Conservation (phyloP, 2,888 invertebrate genomes). For the Luperina testacea region DNA sequence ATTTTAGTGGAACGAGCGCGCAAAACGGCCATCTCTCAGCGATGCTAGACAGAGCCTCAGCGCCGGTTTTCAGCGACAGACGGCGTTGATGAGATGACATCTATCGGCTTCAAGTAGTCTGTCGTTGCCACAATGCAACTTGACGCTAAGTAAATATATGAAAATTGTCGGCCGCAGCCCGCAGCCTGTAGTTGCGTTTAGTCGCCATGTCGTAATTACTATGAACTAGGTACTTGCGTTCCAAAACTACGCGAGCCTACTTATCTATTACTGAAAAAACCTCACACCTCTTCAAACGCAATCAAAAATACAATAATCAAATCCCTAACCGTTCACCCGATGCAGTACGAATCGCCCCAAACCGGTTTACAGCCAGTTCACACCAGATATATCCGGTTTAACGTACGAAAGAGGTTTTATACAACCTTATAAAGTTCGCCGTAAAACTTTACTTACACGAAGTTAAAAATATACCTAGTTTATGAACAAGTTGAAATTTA, state of each 20-base stretch:
- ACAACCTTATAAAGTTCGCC: slow-evolving; percentile 51
- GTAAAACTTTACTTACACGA: slow-evolving; percentile 32
- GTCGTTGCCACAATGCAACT: neutral
- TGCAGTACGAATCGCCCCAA: slow-evolving; percentile 38
- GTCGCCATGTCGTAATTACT: neutral
- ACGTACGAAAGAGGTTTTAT: slow-evolving; percentile 46
- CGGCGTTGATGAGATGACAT: neutral
- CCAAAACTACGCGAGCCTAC: neutral
- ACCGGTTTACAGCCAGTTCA: slow-evolving; percentile 49
- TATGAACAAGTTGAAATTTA: slow-evolving; percentile 58
- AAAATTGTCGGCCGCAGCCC: neutral
- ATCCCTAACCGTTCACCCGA: slow-evolving; percentile 28
- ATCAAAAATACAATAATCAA: slow-evolving; percentile 41
- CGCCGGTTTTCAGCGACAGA: neutral
- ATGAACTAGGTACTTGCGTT: neutral
- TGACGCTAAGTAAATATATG: neutral
- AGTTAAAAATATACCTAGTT: slow-evolving; percentile 65
- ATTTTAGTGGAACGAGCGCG: neutral
- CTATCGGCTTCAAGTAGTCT: neutral
- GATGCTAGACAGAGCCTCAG: neutral
- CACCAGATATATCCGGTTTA: slow-evolving; percentile 63
- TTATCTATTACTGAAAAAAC: slow-evolving; percentile 15
- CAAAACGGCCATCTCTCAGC: neutral
- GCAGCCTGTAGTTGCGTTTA: neutral
- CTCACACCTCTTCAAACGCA: neutral